Evolutionary conservation across 2,113 vertebrate species (phyloP), one percentile per base, ranked within the genome.

Genomic region (Hymenochirus boettgeri): DNA sequence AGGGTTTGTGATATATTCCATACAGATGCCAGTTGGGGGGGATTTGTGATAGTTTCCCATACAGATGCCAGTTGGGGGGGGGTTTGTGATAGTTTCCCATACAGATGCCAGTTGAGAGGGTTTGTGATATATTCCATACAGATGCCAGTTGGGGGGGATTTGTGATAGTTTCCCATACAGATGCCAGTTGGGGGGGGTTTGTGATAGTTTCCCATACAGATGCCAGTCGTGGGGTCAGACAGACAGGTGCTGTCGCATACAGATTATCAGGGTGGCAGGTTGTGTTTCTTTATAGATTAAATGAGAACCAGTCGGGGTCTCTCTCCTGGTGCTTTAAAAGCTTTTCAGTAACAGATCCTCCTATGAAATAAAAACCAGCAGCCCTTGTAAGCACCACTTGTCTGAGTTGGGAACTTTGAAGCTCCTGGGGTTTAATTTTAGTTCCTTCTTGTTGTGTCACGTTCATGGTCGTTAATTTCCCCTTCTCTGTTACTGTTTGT

Each of bases 381-480:
- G 26, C 27, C 52, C 52, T 46, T 65, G 52, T 50, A 62, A 62
- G 48, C 24, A 48, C 48, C 61, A 62, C 61, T 62, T 53, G 51
- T 37, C 19, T 19, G 33, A 42, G 48, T 19, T 18, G n/a, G 26
- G 55, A 47, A 56, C 25, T 65, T 54, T 64, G 53, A 62, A 62
- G 61, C 50, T 15, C 15, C 18, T 11, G n/a, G 15, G 22, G 61
- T 64, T 55, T 64, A 64, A 55, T 55, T 46, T 46, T 37, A 0
- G 57, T 24, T 57, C 70, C 24, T 46, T 57, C 69, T 70, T 75
- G 64, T 60, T 12, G 33, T 69, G 42, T 61, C 27, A 35, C 70
- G 74, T 66, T 69, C 48, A 64, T 77, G 73, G 70, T 58, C 56
- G 53, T 77, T 82, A 64, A 67, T 21, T 76, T 78, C 31, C 54